Percentiles rank a stretch among this genome's conserved stretches.
Conservation (phyloP, 2,888 invertebrate species). For the Mongoloraphidia duomilia region DNA sequence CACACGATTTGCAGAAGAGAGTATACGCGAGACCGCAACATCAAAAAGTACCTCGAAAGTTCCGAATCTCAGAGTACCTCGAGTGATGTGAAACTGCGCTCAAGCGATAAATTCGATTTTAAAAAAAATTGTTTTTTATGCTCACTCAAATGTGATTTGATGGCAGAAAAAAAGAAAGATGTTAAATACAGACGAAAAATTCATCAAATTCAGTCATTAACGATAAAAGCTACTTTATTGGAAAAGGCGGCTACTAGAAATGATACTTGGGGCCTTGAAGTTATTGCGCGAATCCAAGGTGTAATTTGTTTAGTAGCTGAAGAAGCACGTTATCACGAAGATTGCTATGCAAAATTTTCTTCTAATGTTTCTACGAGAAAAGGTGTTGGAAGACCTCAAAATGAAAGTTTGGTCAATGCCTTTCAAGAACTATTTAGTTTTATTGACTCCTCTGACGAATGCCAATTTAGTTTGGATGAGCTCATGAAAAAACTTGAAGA, state of each 20-base stretch:
- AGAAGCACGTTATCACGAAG: constrained; percentile 9
- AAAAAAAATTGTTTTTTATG: constrained; percentile 22
- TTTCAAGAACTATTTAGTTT: constrained; percentile 10
- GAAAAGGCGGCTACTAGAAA: constrained; percentile 21
- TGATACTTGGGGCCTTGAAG: constrained; percentile 20
- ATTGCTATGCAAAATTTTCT: constrained; percentile 7
- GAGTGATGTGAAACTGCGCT: constrained; percentile 7
- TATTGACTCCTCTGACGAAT: constrained; percentile 11
- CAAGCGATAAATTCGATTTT: constrained; percentile 19
- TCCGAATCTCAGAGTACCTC: constrained; percentile 6
- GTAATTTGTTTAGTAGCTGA: constrained; percentile 17
- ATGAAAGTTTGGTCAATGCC: constrained; percentile 10
- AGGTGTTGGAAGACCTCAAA: constrained; percentile 9
- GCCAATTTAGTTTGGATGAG: constrained; percentile 8
- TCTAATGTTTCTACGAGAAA: neutral
- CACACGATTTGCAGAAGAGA: constrained; percentile 5
- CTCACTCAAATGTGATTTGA: constrained; percentile 19
- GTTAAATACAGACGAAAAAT: constrained; percentile 20
- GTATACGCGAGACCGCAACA: constrained; percentile 11
- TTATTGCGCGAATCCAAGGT: constrained; percentile 19
- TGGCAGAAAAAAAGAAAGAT: constrained; percentile 17
- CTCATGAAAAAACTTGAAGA: constrained; percentile 10
- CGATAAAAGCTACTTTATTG: constrained; percentile 20
- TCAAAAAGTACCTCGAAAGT: constrained; percentile 10
- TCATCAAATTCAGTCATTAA: constrained; percentile 20